Percentiles rank a stretch among this genome's conserved stretches.
These are phyloP conservation scores for Cantharis lateralis DNA, from an alignment of 2,888 invertebrate species.

Conservation along the genomic window DNA sequence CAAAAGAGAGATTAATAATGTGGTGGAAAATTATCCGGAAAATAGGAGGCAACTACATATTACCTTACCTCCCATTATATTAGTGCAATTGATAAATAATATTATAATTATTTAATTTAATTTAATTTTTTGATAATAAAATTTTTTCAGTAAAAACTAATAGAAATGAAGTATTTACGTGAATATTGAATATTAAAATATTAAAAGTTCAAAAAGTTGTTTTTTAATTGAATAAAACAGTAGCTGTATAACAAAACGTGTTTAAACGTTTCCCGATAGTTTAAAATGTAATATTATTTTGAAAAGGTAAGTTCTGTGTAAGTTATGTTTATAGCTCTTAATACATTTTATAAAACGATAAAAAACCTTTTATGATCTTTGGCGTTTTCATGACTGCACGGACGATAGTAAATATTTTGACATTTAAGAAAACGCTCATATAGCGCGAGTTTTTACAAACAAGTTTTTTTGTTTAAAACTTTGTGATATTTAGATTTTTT, in stretches of 20 bases:
- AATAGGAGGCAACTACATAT: no score
- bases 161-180: no score
- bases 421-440: constrained; percentile 26
- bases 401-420: constrained; percentile 18
- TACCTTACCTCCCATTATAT: no score
- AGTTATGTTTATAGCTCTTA: constrained; percentile 1
- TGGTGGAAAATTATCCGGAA: no score
- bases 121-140: no score
- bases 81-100: no score
- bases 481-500: neutral
- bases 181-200: neutral
- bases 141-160: no score
- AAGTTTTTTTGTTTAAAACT: neutral
- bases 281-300: neutral
- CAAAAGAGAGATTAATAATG: no score
- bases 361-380: neutral
- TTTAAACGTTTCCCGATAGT: neutral
- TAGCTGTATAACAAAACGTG: neutral
- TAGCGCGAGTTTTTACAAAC: neutral
- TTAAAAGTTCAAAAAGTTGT: neutral
- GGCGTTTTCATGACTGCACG: neutral
- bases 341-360: constrained; percentile 1
- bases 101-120: no score
- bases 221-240: neutral
- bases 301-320: neutral